phyloP scores from a whole-genome alignment of 64 coral and sea anemone genomes.

The Actinia tenebrosa region DNA sequence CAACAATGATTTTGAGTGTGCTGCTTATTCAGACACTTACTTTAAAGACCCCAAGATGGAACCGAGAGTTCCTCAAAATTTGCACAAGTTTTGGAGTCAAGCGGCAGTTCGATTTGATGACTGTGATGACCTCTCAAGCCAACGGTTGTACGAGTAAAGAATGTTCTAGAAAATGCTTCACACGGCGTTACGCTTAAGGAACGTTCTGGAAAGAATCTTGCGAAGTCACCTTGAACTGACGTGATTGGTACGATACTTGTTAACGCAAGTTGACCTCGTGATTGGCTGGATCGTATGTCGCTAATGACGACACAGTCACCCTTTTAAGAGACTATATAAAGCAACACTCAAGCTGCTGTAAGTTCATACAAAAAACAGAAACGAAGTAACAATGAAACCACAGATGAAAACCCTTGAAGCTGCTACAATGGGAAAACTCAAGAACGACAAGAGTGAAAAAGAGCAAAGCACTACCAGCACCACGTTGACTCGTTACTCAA shows the following conservation, averaged over 20 bases:
- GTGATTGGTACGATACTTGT: not conserved
- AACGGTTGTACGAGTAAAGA: not conserved
- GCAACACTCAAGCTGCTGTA: not conserved
- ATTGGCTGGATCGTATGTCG: not conserved
- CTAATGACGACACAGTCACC: not conserved
- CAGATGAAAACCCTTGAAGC: not conserved
- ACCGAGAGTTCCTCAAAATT: not conserved
- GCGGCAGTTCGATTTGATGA: no score
- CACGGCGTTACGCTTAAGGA: not conserved
- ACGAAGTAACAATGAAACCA: not conserved
- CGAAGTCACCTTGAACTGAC: not conserved
- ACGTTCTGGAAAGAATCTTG: not conserved
- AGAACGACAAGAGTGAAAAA: not conserved
- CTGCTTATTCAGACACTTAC: no score
- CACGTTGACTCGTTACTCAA: not conserved
- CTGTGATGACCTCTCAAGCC: not conserved
- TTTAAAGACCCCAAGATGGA: not conserved
- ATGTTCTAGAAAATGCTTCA: not conserved
- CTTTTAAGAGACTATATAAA: not conserved
- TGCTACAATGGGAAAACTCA: not conserved
- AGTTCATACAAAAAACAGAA: not conserved
- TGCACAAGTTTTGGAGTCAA: slow-evolving; percentile 22
- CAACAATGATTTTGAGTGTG: no score
- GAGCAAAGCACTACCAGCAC: not conserved
- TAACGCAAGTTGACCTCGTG: not conserved